These are phyloP conservation scores for Ladona fulva DNA, from an alignment of 1,140 invertebrate genomes.

Conservation along the genomic window DNA sequence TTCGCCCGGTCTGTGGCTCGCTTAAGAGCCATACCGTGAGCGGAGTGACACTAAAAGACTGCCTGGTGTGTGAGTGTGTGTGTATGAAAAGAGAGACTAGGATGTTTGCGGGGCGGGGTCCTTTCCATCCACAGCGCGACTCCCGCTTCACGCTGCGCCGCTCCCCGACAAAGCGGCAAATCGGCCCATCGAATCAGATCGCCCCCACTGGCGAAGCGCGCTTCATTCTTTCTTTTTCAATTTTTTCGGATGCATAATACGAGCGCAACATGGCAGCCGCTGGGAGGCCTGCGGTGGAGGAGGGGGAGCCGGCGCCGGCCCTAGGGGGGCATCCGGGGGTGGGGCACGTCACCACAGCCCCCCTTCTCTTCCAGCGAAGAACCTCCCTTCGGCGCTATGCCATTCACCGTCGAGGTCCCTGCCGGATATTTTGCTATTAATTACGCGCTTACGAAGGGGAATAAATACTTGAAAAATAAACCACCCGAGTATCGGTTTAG, in stretches of 20 bases:
- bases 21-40: not conserved
- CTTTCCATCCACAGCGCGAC: too few species aligned
- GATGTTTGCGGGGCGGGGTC: not conserved
- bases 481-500: not conserved
- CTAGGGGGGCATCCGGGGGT: not conserved
- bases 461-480: not conserved
- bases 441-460: not conserved
- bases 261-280: not conserved
- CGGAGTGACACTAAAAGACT: slow-evolving; percentile 8
- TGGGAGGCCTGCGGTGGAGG: not conserved
- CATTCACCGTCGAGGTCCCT: not conserved
- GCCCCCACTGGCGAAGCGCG: too few species aligned
- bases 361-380: not conserved
- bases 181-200: too few species aligned
- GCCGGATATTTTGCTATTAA: not conserved
- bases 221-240: too few species aligned
- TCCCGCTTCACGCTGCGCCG: too few species aligned
- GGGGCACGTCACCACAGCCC: not conserved
- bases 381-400: not conserved
- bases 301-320: not conserved
- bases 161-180: too few species aligned
- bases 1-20: not conserved
- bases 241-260: slow-evolving; percentile 6
- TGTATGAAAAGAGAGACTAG: not conserved
- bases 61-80: slow-evolving; percentile 1